Percentiles rank a stretch among this genome's conserved stretches.
These are phyloP conservation scores for Aegypius monachus DNA, from an alignment of 2,113 vertebrate genomes.

Conservation along the genomic window DNA sequence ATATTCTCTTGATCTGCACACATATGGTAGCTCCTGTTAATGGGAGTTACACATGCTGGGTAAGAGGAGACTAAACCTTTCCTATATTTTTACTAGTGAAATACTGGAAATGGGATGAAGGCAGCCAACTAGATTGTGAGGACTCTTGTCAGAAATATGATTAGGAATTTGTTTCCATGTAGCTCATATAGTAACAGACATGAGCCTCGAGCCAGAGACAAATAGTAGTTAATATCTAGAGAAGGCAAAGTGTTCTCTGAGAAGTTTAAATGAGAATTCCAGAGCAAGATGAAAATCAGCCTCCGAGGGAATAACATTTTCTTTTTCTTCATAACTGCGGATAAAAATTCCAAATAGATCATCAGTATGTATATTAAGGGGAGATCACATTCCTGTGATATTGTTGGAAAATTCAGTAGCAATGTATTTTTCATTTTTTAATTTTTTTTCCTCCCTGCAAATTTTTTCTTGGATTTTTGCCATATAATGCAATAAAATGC, in stretches of 20 bases:
- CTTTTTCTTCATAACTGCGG: slow-evolving; percentile 29
- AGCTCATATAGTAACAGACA: slow-evolving; percentile 37
- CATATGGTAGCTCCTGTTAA: not conserved
- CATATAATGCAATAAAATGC: slow-evolving; percentile 42
- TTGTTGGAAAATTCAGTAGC: slow-evolving; percentile 65
- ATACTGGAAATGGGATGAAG: slow-evolving; percentile 39
- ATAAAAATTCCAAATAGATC: slow-evolving; percentile 68
- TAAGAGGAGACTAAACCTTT: slow-evolving; percentile 15
- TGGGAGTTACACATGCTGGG: slow-evolving; percentile 30
- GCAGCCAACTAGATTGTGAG: slow-evolving; percentile 39
- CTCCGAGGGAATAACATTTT: slow-evolving; percentile 55
- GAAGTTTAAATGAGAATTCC: slow-evolving; percentile 68
- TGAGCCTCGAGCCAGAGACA: slow-evolving; percentile 1
- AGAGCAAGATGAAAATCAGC: slow-evolving; percentile 58
- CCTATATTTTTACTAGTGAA: slow-evolving; percentile 29
- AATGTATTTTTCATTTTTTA: slow-evolving; percentile 42
- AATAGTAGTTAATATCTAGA: slow-evolving; percentile 48
- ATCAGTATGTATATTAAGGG: slow-evolving; percentile 43
- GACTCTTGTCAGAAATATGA: slow-evolving; percentile 55
- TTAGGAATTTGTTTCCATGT: slow-evolving; percentile 52
- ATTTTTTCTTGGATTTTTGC: slow-evolving; percentile 49
- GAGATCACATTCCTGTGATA: slow-evolving; percentile 64
- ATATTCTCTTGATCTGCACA: not conserved
- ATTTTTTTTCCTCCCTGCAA: not conserved
- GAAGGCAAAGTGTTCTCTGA: slow-evolving; percentile 32